Evolutionary conservation across 2,113 vertebrate species (phyloP).

Genomic region (Vulpes vulpes): DNA sequence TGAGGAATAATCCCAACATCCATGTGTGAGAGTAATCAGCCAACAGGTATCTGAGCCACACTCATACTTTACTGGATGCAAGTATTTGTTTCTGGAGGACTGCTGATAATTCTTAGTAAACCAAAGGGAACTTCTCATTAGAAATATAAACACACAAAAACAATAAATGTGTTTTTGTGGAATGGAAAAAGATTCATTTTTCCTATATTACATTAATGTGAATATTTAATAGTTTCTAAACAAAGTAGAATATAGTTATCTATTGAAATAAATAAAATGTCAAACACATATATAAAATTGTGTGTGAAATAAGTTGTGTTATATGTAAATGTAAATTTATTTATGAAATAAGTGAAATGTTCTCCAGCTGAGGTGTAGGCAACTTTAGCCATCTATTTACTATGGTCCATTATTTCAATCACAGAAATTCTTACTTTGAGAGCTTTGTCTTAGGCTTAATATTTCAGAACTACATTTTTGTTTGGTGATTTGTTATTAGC

Average conservation of each 20-base stretch:
- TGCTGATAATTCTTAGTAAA: neutral
- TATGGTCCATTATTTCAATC: neutral
- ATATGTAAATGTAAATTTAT: neutral
- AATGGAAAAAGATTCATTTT: neutral
- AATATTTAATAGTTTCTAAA: neutral
- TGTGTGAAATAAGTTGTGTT: neutral
- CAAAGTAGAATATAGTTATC: neutral
- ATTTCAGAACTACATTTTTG: neutral
- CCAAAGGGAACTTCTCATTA: neutral
- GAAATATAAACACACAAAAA: neutral
- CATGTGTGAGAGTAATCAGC: fast-evolving
- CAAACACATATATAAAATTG: neutral
- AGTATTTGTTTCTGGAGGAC: neutral
- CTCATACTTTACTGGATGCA: neutral
- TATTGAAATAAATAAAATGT: neutral
- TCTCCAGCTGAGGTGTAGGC: too few relatives aligned
- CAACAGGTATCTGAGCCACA: neutral
- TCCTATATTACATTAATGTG: neutral
- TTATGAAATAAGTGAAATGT: neutral
- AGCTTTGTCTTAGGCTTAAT: neutral
- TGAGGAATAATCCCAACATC: too few relatives aligned
- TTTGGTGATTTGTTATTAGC: neutral
- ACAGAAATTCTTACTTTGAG: neutral
- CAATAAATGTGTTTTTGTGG: neutral
- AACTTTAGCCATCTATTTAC: too few relatives aligned